A percentile compares a stretch with the other conserved stretches of the same genome.
These are phyloP conservation scores for Argopecten irradians DNA, from an alignment of 1,140 invertebrate genomes.

Conservation along the genomic window DNA sequence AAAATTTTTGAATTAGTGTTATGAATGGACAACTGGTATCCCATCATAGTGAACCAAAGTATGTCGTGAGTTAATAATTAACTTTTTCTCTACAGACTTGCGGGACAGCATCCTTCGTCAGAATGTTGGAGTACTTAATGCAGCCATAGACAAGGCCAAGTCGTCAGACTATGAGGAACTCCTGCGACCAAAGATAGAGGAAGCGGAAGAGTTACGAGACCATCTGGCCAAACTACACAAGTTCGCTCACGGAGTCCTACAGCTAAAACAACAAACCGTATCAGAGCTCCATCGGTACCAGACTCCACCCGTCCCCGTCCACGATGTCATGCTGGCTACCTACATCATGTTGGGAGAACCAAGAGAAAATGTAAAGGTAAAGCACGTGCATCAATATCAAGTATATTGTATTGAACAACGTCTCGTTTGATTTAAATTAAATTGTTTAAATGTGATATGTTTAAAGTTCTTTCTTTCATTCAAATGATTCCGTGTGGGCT, in stretches of 20 bases:
- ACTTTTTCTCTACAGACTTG: conserved; percentile 52
- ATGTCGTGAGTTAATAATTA: not conserved
- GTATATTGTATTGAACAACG: too few relatives aligned
- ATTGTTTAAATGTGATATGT: too few relatives aligned
- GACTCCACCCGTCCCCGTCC: conserved; percentile 54
- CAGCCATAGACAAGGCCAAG: conserved; percentile 51
- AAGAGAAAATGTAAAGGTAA: conserved; percentile 52
- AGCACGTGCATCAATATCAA: too few relatives aligned
- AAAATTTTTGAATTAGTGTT: conserved; percentile 23
- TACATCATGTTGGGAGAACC: conserved; percentile 61
- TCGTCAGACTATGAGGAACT: conserved; percentile 40
- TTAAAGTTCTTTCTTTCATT: too few relatives aligned
- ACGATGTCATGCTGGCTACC: conserved; percentile 64
- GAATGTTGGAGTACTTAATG: conserved; percentile 59
- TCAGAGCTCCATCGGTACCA: conserved; percentile 62
- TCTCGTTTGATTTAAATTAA: too few relatives aligned
- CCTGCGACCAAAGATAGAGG: conserved; percentile 46
- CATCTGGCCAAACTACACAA: conserved; percentile 54
- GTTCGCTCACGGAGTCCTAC: conserved; percentile 46
- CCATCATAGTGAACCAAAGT: not conserved
- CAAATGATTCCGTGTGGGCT: too few relatives aligned
- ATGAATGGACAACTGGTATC: conserved; percentile 24
- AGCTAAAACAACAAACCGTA: conserved; percentile 59
- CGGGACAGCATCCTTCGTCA: conserved; percentile 54
- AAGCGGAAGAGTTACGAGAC: conserved; percentile 53